Evolutionary conservation across 2,888 invertebrate species (phyloP).

Genomic region (Oscheius myriophilus): DNA sequence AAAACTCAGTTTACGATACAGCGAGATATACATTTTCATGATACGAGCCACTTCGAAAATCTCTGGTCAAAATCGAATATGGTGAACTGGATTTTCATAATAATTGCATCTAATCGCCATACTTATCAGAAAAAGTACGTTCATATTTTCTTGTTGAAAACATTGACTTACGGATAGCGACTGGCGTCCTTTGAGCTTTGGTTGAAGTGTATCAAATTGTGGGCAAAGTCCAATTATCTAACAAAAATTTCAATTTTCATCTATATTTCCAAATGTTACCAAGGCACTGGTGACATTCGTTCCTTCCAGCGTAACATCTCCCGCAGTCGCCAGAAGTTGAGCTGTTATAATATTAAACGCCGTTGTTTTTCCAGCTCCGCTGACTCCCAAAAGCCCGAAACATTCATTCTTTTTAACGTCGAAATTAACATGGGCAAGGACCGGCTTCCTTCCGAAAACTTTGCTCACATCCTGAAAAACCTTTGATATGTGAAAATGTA

Average conservation of each 20-base stretch:
- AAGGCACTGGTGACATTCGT: conserved; percentile 38
- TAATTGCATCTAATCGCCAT: no score
- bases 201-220: conserved; percentile 61
- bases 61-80: no score
- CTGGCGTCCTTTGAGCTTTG: conserved; percentile 59
- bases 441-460: conserved; percentile 44
- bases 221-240: conserved; percentile 63
- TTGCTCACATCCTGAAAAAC: conserved; percentile 22
- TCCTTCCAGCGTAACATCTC: conserved; percentile 51
- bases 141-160: no score
- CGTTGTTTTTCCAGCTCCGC: conserved; percentile 65
- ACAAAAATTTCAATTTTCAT: background rate
- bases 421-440: conserved; percentile 52
- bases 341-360: conserved; percentile 66
- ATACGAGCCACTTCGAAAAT: no score
- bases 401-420: conserved; percentile 58
- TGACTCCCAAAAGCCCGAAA: conserved; percentile 63
- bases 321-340: conserved; percentile 38
- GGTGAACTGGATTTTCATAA: no score
- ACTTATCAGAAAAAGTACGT: no score
- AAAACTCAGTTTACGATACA: no score
- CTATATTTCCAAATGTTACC: conserved; percentile 2
- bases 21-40: no score
- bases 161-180: conserved; percentile 37
- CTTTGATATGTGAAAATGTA: no score